Evolutionary conservation across 2,888 invertebrate species (phyloP).

Genomic region (Lydus trimaculatus): DNA sequence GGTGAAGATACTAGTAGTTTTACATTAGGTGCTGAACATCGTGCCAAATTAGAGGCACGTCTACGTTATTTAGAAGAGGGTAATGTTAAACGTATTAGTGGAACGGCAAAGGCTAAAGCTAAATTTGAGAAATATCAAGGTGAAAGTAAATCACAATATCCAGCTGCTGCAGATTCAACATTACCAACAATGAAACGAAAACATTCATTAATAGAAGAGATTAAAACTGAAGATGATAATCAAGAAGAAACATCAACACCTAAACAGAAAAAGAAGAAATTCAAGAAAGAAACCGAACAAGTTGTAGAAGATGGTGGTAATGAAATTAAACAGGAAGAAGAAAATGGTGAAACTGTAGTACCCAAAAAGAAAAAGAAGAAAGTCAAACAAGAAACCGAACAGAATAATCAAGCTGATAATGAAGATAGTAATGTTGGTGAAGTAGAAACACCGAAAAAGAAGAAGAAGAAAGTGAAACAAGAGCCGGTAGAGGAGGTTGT

Average conservation of each 20-base stretch:
- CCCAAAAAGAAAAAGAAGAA: constrained; percentile 40
- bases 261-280: constrained; percentile 54
- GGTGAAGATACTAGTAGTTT: constrained; percentile 82
- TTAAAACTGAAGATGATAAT: constrained; percentile 44
- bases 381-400: constrained; percentile 44
- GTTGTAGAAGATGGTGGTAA: constrained; percentile 41
- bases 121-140: constrained; percentile 94
- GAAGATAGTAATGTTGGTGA: constrained; percentile 3
- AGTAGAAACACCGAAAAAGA: constrained; percentile 35
- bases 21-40: constrained; percentile 88
- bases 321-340: constrained; percentile 39
- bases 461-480: constrained; percentile 46
- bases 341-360: constrained; percentile 28
- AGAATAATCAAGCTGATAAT: constrained; percentile 30
- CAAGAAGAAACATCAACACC: constrained; percentile 41
- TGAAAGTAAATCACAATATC: constrained; percentile 84
- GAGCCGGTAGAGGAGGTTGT: constrained; percentile 28
- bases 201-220: constrained; percentile 61
- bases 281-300: constrained; percentile 46
- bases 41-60: constrained; percentile 85
- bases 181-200: constrained; percentile 71
- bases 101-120: constrained; percentile 86
- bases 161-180: constrained; percentile 83
- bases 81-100: constrained; percentile 81
- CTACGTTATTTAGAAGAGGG: constrained; percentile 86